Percentiles rank a stretch among this genome's conserved stretches.
Evolutionary conservation across 2,888 invertebrate genomes (phyloP).

Genomic region (Scotopteryx bipunctaria): DNA sequence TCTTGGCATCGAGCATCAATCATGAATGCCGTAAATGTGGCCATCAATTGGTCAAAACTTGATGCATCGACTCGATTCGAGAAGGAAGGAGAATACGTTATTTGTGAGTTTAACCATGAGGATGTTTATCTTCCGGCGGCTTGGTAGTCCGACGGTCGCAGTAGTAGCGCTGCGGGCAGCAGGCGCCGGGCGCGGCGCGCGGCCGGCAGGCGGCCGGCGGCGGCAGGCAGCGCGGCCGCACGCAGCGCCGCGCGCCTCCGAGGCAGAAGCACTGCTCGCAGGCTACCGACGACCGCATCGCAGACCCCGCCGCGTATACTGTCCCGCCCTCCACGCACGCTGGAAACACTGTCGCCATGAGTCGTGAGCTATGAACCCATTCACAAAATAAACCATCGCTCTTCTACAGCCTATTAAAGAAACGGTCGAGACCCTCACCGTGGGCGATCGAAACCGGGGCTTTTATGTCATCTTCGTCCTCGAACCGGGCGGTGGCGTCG

Average conservation of each 20-base stretch:
- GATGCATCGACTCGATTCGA: no score
- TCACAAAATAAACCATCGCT: background rate
- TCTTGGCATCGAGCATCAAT: no score
- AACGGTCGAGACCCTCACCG: conserved; percentile 44
- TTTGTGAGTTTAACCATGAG: conserved; percentile 47
- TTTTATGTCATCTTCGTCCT: conserved; percentile 44
- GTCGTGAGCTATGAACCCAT: conserved; percentile 31
- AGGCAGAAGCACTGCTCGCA: conserved; percentile 95
- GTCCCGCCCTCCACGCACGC: conserved; percentile 89
- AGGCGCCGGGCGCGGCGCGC: conserved; percentile 85
- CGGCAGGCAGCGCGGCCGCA: conserved; percentile 90
- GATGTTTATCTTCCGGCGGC: conserved; percentile 44
- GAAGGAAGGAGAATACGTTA: no score
- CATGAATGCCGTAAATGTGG: no score
- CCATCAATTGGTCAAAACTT: no score
- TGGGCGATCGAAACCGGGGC: conserved; percentile 48
- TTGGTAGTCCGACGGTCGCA: conserved; percentile 63
- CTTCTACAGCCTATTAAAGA: background rate
- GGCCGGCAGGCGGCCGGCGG: conserved; percentile 88
- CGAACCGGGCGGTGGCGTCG: conserved; percentile 50
- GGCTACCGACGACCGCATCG: conserved; percentile 89
- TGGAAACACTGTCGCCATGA: conserved; percentile 66
- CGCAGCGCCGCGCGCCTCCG: conserved; percentile 88
- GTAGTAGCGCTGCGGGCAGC: conserved; percentile 92
- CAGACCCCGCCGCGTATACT: conserved; percentile 90